phyloP scores from a whole-genome alignment of 2,113 vertebrate species.

The Mustela lutreola region DNA sequence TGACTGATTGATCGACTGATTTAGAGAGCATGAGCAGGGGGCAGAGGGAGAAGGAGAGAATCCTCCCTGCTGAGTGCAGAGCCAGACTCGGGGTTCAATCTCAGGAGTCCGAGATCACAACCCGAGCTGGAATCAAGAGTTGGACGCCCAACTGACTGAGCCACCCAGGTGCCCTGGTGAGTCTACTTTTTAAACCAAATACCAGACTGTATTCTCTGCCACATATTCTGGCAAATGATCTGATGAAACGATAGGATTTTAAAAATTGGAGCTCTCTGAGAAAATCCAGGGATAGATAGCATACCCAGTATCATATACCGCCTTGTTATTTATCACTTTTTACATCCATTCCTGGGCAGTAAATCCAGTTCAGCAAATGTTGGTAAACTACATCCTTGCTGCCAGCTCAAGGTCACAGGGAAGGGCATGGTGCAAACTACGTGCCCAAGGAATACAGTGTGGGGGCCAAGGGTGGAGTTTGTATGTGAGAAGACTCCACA shows the following conservation, averaged over 20 bases:
- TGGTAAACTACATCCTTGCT: neutral
- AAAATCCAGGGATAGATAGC: neutral
- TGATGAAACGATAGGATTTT: neutral
- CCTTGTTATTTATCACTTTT: neutral
- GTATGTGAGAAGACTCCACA: neutral
- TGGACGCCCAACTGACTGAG: neutral
- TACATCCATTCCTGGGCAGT: neutral
- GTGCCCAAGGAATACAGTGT: too few species aligned
- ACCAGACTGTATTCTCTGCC: neutral
- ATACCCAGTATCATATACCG: neutral
- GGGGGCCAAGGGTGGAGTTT: rapidly evolving
- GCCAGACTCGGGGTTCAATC: neutral
- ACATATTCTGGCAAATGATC: neutral
- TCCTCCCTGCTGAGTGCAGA: neutral
- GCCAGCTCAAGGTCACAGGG: neutral
- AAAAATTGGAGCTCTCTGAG: neutral
- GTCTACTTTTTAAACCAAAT: neutral
- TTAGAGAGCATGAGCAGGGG: neutral
- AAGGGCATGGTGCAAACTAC: rapidly evolving
- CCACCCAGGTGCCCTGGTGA: neutral
- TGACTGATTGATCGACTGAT: neutral
- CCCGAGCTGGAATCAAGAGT: neutral
- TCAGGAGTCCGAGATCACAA: neutral
- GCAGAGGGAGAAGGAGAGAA: neutral
- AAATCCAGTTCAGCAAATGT: neutral